Evolutionary conservation across 92 coral and sea anemone species (phyloP).

Genomic region (Porites cylindrica): DNA sequence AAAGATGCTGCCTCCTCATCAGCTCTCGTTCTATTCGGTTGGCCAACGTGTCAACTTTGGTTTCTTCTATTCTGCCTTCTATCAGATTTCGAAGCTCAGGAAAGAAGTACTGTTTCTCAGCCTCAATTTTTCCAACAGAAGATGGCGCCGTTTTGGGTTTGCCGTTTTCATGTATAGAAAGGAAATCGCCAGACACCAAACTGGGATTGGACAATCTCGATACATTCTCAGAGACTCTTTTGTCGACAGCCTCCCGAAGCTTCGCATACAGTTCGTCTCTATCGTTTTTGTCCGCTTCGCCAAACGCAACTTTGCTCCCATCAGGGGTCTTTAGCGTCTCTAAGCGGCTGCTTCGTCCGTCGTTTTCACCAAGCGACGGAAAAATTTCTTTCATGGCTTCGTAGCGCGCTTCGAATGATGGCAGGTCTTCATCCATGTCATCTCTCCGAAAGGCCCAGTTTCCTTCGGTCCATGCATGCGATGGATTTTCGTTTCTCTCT

Average conservation of each 20-base stretch:
- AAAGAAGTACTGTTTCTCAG: slow-evolving; percentile 24
- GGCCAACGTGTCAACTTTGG: slow-evolving; percentile 69
- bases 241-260: slow-evolving; percentile 44
- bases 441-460: slow-evolving; percentile 34
- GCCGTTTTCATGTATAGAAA: neutral
- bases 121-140: neutral
- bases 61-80: slow-evolving; percentile 67
- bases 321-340: slow-evolving; percentile 20
- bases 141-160: slow-evolving; percentile 34
- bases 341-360: slow-evolving; percentile 42
- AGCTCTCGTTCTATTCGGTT: slow-evolving; percentile 69
- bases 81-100: slow-evolving; percentile 61
- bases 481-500: slow-evolving; percentile 1
- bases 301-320: neutral
- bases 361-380: slow-evolving; percentile 18
- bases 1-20: slow-evolving; percentile 24
- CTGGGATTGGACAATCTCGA: slow-evolving; percentile 29
- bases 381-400: slow-evolving; percentile 49
- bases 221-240: slow-evolving; percentile 36
- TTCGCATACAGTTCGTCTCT: slow-evolving; percentile 15
- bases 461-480: slow-evolving; percentile 44
- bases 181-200: slow-evolving; percentile 20
- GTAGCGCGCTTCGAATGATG: slow-evolving; percentile 38
- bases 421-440: slow-evolving; percentile 23
- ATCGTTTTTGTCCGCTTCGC: slow-evolving; percentile 12